Percentiles rank a stretch among this genome's conserved stretches.
phyloP scores from a whole-genome alignment of 2,113 vertebrate genomes.

The Macquaria ambigua region DNA sequence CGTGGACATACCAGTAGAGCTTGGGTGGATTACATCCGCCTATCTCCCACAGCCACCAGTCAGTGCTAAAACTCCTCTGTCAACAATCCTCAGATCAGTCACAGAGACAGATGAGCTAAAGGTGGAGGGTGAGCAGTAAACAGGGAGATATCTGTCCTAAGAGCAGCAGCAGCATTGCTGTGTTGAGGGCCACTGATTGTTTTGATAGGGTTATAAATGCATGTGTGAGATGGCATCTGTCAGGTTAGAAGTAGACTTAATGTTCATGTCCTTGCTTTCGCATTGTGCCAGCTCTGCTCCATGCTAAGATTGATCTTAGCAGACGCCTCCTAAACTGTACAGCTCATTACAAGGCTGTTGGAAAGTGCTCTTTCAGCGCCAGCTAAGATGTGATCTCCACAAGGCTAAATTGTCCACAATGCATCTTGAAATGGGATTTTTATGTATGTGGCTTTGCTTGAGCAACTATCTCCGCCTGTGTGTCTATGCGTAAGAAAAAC shows the following conservation, averaged over 20 bases:
- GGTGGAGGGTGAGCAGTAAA: constrained; percentile 56
- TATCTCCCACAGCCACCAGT: constrained; percentile 76
- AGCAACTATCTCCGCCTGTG: constrained; percentile 17
- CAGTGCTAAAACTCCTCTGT: constrained; percentile 72
- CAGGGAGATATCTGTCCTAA: constrained; percentile 55
- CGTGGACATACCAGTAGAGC: constrained; percentile 69
- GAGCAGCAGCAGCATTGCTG: constrained; percentile 18
- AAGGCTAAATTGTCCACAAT: constrained; percentile 42
- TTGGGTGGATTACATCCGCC: constrained; percentile 77
- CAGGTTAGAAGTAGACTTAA: constrained; percentile 50
- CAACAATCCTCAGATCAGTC: constrained; percentile 74
- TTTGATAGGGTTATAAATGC: constrained; percentile 62
- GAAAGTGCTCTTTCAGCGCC: constrained; percentile 44
- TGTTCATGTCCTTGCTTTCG: constrained; percentile 55
- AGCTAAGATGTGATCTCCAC: constrained; percentile 29
- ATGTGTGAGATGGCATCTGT: constrained; percentile 40
- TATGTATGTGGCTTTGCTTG: constrained; percentile 36
- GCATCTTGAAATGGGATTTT: constrained; percentile 47
- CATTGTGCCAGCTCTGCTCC: constrained; percentile 8
- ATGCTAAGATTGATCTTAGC: constrained; percentile 56
- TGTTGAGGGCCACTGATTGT: constrained; percentile 43
- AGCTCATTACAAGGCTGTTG: constrained; percentile 59
- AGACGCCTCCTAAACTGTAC: constrained; percentile 52
- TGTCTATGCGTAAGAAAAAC: constrained; percentile 15
- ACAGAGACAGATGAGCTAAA: constrained; percentile 60